These are phyloP conservation scores for Catocala sponsa DNA, from an alignment of 2,888 invertebrate species.

Conservation along the genomic window DNA sequence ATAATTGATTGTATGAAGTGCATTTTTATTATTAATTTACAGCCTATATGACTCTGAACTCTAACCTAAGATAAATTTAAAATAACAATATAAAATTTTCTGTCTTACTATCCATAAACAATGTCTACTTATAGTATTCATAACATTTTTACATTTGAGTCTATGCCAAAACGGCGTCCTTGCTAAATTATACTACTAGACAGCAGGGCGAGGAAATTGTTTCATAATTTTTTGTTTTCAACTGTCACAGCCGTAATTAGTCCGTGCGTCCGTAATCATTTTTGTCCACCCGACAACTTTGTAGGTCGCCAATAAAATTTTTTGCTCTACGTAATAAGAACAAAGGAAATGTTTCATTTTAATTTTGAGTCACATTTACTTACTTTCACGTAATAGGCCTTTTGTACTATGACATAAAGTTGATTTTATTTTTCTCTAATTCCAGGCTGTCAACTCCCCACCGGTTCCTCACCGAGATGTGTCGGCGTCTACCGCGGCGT, in stretches of 20 bases:
- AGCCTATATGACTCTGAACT: conserved; percentile 26
- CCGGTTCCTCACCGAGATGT: conserved; percentile 81
- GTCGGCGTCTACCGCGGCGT: conserved; percentile 66
- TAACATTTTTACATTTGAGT: conserved; percentile 69
- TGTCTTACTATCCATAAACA: conserved; percentile 30
- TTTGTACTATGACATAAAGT: conserved; percentile 7
- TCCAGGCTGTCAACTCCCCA: conserved; percentile 86
- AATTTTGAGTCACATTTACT: conserved; percentile 17
- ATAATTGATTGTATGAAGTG: not conserved
- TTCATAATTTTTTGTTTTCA: conserved; percentile 27
- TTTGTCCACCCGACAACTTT: conserved; percentile 17
- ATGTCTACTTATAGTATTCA: conserved; percentile 46
- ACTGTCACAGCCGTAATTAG: conserved; percentile 19
- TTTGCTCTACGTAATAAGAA: conserved; percentile 12
- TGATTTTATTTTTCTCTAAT: conserved; percentile 46
- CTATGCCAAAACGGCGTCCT: conserved; percentile 72
- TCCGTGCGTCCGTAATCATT: conserved; percentile 6
- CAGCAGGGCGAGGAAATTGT: conserved; percentile 64
- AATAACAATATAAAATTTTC: conserved; percentile 30
- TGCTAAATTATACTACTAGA: conserved; percentile 69
- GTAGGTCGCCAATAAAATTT: conserved; percentile 15
- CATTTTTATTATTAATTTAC: not conserved
- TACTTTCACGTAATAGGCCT: conserved; percentile 3
- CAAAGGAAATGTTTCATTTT: conserved; percentile 16
- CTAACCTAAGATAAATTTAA: conserved; percentile 32